Conservation (phyloP, 2,888 invertebrate genomes). For the Eupithecia subfuscata region DNA sequence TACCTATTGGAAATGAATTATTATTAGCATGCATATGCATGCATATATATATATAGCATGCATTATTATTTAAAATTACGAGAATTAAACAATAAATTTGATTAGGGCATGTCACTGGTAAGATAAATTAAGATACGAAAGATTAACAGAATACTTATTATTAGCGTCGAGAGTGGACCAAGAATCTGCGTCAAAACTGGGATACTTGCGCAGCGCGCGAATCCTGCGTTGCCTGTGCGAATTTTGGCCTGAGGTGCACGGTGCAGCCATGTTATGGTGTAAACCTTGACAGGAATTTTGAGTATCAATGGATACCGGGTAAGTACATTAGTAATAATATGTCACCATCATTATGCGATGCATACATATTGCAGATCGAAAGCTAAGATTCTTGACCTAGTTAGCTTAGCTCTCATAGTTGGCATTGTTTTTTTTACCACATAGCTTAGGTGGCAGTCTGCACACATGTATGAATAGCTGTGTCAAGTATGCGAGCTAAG, state of each 20-base stretch:
- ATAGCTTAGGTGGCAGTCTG: no score
- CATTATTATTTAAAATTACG: no score
- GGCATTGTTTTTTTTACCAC: no score
- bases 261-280: conserved; percentile 74
- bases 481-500: no score
- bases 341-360: background rate
- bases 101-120: no score
- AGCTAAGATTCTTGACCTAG: background rate
- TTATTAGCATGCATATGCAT: no score
- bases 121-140: no score
- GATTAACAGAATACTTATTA: conserved; percentile 3
- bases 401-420: background rate
- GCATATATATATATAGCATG: no score
- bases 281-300: conserved; percentile 77
- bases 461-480: no score
- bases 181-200: conserved; percentile 75
- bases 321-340: conserved; percentile 37
- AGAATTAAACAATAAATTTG: no score
- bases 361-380: background rate
- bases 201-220: conserved; percentile 64
- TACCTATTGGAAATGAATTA: no score
- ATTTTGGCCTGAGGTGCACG: conserved; percentile 67
- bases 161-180: conserved; percentile 73
- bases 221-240: conserved; percentile 60
- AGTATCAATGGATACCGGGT: conserved; percentile 80